Percentiles rank a stretch among this genome's conserved stretches.
Evolutionary conservation across 2,888 invertebrate genomes (phyloP).

Genomic region (Dorcus parallelipipedus): DNA sequence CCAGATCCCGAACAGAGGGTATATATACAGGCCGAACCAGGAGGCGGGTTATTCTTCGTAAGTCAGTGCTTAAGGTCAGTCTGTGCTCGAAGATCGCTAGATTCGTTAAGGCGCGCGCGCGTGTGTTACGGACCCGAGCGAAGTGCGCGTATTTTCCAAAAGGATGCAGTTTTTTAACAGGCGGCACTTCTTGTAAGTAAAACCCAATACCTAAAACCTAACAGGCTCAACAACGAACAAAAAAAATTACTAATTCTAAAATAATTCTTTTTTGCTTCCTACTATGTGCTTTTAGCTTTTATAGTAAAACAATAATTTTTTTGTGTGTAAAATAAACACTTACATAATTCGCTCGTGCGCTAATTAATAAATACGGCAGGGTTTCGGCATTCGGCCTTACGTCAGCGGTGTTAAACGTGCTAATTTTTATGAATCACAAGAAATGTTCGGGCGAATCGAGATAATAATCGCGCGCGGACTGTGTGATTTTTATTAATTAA

Average conservation of each 20-base stretch:
- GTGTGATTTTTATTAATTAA: too few relatives aligned
- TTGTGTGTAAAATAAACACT: too few relatives aligned
- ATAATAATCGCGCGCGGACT: background rate
- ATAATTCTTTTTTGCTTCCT: too few relatives aligned
- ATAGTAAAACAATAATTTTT: too few relatives aligned
- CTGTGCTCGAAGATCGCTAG: background rate
- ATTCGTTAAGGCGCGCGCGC: background rate
- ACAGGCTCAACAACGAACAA: too few relatives aligned
- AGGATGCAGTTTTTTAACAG: background rate
- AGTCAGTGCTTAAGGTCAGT: background rate
- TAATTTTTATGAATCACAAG: background rate
- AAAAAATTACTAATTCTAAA: too few relatives aligned
- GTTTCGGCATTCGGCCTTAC: background rate
- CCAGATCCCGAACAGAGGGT: slow-evolving; percentile 1
- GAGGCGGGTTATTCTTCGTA: background rate
- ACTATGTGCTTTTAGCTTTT: too few relatives aligned
- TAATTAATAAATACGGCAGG: too few relatives aligned
- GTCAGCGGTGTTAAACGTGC: background rate
- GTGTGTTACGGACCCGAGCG: background rate
- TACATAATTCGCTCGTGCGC: too few relatives aligned
- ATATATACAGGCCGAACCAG: slow-evolving; percentile 1
- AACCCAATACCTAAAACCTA: too few relatives aligned
- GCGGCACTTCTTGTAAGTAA: background rate
- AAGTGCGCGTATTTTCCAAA: background rate
- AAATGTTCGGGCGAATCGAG: background rate